These are phyloP conservation scores for Erinaceus europaeus DNA, from an alignment of 2,113 vertebrate species.

Conservation along the genomic window DNA sequence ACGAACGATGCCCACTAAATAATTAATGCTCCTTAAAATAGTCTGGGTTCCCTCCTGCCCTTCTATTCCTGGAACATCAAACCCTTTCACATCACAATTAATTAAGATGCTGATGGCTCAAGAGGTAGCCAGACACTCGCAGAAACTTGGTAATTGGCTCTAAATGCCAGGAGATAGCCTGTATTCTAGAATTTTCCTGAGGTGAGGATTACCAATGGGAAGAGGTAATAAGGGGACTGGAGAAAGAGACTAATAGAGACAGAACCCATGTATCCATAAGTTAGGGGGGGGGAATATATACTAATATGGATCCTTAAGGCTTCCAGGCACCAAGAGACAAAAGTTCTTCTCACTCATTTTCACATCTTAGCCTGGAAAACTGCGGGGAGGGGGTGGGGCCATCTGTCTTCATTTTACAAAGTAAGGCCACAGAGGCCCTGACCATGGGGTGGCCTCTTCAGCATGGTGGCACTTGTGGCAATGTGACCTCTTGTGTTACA, in stretches of 20 bases:
- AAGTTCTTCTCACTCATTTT: background rate
- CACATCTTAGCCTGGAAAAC: background rate
- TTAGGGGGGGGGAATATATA: too few relatives aligned
- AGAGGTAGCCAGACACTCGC: slow-evolving; percentile 62
- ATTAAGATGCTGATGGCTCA: slow-evolving; percentile 61
- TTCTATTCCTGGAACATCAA: slow-evolving; percentile 71
- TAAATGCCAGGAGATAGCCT: background rate
- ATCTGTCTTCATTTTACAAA: background rate
- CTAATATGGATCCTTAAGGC: accelerated
- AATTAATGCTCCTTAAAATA: slow-evolving; percentile 74
- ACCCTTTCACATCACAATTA: slow-evolving; percentile 69
- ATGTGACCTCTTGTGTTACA: too few relatives aligned
- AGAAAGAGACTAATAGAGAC: too few relatives aligned
- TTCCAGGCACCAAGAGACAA: accelerated
- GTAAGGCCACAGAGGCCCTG: background rate
- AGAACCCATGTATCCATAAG: too few relatives aligned
- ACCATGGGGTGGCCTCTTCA: background rate
- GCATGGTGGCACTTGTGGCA: background rate
- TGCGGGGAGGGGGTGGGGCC: background rate
- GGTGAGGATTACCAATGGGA: background rate
- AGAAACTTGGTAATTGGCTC: slow-evolving; percentile 54
- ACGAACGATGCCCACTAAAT: slow-evolving; percentile 68
- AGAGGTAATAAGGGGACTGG: background rate
- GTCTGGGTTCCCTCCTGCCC: slow-evolving; percentile 47
- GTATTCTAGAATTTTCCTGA: background rate